phyloP scores from a whole-genome alignment of 1,140 invertebrate genomes.

The Coenobita brevimanus region DNA sequence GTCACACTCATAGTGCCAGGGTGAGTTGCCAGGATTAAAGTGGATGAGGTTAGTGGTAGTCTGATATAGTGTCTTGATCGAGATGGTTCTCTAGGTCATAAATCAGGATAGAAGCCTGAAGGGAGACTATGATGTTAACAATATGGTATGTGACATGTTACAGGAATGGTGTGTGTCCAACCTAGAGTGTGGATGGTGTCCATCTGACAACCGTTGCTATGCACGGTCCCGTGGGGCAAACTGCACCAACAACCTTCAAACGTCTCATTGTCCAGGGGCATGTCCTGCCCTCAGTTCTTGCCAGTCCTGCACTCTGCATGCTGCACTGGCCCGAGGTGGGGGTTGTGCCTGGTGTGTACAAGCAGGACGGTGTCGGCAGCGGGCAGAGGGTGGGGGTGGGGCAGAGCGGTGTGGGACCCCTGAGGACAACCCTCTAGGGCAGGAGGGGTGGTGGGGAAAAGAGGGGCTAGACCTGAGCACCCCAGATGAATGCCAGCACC shows the following conservation, averaged over 20 bases:
- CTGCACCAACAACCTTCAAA: constrained; percentile 91
- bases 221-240: constrained; percentile 86
- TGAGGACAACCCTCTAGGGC: constrained; percentile 83
- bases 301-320: constrained; percentile 83
- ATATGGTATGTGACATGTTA: not conserved
- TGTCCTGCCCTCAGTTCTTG: constrained; percentile 91
- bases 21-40: too few relatives aligned
- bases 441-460: constrained; percentile 90
- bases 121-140: too few relatives aligned
- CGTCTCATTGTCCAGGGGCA: constrained; percentile 88
- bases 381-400: constrained; percentile 73
- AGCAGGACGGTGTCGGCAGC: constrained; percentile 92
- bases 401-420: constrained; percentile 82
- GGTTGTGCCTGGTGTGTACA: constrained; percentile 95
- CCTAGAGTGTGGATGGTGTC: constrained; percentile 96
- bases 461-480: constrained; percentile 83
- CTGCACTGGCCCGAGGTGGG: constrained; percentile 74
- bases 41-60: too few relatives aligned
- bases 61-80: too few relatives aligned
- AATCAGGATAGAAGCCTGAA: too few relatives aligned
- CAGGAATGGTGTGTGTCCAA: constrained; percentile 82
- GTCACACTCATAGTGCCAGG: constrained; percentile 79
- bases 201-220: constrained; percentile 86
- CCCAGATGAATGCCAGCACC: constrained; percentile 83
- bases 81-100: too few relatives aligned